phyloP scores from a whole-genome alignment of 2,113 vertebrate species.

The Axis porcinus region DNA sequence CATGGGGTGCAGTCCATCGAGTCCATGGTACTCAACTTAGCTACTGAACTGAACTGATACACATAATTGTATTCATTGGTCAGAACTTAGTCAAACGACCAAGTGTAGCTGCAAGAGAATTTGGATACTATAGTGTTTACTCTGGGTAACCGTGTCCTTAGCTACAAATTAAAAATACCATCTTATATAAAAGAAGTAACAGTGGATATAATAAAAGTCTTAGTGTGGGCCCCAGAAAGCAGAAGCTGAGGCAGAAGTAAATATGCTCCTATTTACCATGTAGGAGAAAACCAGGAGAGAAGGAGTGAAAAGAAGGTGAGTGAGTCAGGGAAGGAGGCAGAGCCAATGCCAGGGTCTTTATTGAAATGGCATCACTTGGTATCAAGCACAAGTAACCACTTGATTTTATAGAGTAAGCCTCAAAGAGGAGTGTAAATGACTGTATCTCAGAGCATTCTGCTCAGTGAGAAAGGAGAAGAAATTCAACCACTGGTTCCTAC shows the following conservation, averaged over 20 bases:
- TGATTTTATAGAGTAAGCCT: not conserved
- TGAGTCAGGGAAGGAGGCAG: not conserved
- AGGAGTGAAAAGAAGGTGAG: not conserved
- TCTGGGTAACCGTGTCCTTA: not conserved
- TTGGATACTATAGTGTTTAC: not conserved
- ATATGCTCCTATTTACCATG: not conserved
- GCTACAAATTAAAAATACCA: not conserved
- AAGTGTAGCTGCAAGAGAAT: not conserved
- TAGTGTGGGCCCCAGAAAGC: not conserved
- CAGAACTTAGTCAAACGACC: not conserved
- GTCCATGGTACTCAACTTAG: not conserved
- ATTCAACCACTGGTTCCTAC: not conserved
- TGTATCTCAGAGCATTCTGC: not conserved
- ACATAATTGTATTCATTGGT: not conserved
- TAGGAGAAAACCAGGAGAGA: not conserved
- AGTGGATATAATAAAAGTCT: not conserved
- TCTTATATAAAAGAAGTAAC: not conserved
- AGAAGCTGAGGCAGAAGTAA: not conserved
- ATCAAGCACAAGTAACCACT: not conserved
- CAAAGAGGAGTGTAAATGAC: not conserved
- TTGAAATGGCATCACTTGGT: not conserved
- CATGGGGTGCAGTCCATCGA: not conserved
- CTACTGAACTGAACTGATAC: not conserved
- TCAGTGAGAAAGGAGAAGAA: not conserved
- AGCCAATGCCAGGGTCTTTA: not conserved